Evolutionary conservation across 2,797 vertebrate genomes (phyloP).

Genomic region (Potorous gilbertii): DNA sequence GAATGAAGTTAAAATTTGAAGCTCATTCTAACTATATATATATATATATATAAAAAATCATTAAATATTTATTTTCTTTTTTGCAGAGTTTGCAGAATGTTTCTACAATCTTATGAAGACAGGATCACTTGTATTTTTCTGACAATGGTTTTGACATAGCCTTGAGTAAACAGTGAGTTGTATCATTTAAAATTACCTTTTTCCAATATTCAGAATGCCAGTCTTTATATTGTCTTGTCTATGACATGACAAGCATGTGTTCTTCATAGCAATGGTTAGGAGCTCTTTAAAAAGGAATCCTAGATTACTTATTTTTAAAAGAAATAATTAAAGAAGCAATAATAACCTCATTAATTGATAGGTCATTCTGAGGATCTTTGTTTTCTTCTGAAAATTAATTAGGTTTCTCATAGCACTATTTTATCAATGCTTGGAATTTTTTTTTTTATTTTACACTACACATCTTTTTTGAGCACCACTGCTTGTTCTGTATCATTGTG

Average conservation of each 20-base stretch:
- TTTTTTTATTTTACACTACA: neutral
- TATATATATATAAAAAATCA: neutral
- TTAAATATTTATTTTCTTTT: neutral
- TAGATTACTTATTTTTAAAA: neutral
- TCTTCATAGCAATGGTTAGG: neutral
- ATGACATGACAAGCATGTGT: neutral
- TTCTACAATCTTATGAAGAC: neutral
- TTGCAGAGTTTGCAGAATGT: neutral
- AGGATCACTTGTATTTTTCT: neutral
- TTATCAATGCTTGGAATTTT: neutral
- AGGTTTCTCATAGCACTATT: neutral
- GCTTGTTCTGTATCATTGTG: neutral
- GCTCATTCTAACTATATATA: too few species aligned
- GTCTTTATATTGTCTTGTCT: neutral
- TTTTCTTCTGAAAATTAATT: neutral
- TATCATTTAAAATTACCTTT: neutral
- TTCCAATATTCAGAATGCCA: neutral
- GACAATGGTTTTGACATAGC: neutral
- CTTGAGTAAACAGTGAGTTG: neutral
- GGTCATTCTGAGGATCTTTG: neutral
- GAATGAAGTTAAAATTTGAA: neutral
- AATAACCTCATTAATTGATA: neutral
- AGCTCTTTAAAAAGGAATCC: neutral
- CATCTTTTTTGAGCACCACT: neutral
- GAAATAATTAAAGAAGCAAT: neutral